phyloP scores from a whole-genome alignment of 2,113 vertebrate genomes.

The Ameiurus melas region DNA sequence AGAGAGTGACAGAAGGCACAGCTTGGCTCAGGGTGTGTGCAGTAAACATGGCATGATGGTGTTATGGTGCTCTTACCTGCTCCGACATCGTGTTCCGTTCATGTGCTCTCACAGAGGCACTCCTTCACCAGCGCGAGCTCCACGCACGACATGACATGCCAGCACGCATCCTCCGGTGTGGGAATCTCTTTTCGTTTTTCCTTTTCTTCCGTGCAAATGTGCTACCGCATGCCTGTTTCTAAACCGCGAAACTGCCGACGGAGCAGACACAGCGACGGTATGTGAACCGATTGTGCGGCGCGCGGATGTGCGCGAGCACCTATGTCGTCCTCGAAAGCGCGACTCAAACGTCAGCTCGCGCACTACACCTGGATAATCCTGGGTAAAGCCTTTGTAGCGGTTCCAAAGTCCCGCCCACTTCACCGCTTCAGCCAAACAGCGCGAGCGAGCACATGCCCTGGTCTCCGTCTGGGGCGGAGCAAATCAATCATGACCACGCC shows the following conservation, averaged over 20 bases:
- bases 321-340: neutral
- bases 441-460: conserved; percentile 23
- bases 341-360: neutral
- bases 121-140: conserved; percentile 42
- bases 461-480: neutral
- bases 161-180: conserved; percentile 38
- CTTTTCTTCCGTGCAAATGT: neutral
- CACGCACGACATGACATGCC: conserved; percentile 61
- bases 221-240: neutral
- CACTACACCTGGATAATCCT: conserved; percentile 43
- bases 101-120: conserved; percentile 55
- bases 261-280: neutral
- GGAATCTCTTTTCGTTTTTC: neutral
- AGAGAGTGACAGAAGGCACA: neutral
- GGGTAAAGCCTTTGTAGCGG: conserved; percentile 14
- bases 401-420: conserved; percentile 10
- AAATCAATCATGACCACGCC: neutral
- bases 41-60: neutral
- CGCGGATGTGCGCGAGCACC: neutral
- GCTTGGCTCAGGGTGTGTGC: neutral
- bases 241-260: neutral
- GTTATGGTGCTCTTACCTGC: conserved; percentile 66
- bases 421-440: neutral
- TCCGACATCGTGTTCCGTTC: conserved; percentile 69
- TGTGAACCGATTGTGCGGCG: neutral